Evolutionary conservation across 2,797 vertebrate genomes (phyloP), one percentile per base, ranked within the genome.

Genomic region (Esox masquinongy): DNA sequence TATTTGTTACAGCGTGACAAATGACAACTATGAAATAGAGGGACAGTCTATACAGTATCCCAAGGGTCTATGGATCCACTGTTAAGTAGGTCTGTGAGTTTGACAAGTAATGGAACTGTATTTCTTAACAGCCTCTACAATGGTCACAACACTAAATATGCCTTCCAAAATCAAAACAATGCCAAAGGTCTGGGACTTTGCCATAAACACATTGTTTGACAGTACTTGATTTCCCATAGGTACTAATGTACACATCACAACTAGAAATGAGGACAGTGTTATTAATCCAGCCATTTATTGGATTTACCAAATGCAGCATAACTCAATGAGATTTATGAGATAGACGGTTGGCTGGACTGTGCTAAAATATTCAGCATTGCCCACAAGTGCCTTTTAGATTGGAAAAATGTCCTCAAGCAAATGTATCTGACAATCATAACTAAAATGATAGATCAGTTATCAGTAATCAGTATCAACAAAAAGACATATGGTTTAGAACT

Each of bases 401-500:
- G 29, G 29, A 43, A 43, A 43, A 70, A 56, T 61, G 80, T 79
- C 82, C 75, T 72, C 47, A 74, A 81, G 71, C 72, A 59, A 71
- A 5, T 53, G 39, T 64, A 66, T 3, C 36, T 39, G 36, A 39
- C 36, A 39, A 39, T 43, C 39, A 43, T 43, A 43, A 43, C 39
- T 43, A 7, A 9, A 43, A 43, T 6, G 39, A 31, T 31, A 31
- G 29, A 31, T 43, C 39, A 43, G 9, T 43, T 31, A 31, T 31
- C 29, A 1, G 39, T 43, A 9, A 43, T 12, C 43, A 47, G 43
- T 47, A 14, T 12, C 43, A 47, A 47, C 43, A 47, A 47, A 47
- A 47, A 47, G 43, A 47, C 43, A 2, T 47, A 47, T 47, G 12
- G 7, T 2, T 47, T 47, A 47, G 12, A 14, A 93, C 96, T 94